Conservation (phyloP, 2,888 invertebrate genomes). For the Andrena hattorfiana region DNA sequence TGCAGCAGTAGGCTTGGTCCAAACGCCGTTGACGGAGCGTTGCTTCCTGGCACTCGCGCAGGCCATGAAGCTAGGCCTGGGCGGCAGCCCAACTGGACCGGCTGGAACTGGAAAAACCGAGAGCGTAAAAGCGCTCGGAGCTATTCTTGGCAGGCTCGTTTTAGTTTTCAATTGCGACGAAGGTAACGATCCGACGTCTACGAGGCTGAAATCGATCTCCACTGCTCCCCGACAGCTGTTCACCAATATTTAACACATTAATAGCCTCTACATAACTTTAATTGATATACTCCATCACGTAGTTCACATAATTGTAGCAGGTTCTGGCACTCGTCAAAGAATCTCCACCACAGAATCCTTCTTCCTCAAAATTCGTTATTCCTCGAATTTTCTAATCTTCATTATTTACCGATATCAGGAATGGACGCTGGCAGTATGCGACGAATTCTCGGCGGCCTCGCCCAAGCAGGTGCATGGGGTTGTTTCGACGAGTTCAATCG, state of each 20-base stretch:
- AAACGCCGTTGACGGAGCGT: constrained; percentile 98
- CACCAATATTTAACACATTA: neutral
- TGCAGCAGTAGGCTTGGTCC: constrained; percentile 97
- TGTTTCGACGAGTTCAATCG: constrained; percentile 99
- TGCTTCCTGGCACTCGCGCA: constrained; percentile 99
- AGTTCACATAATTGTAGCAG: no score
- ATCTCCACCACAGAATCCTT: neutral
- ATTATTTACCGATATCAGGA: constrained; percentile 68
- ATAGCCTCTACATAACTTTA: neutral
- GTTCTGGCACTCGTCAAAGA: neutral
- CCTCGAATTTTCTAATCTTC: neutral
- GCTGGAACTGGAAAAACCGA: constrained; percentile 99
- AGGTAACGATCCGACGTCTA: constrained; percentile 78
- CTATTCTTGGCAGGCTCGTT: constrained; percentile 96
- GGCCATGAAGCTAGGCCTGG: constrained; percentile 97
- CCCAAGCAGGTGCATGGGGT: constrained; percentile 98
- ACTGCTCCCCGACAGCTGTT: neutral
- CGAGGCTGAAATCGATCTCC: constrained; percentile 1
- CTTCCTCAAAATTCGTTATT: no score
- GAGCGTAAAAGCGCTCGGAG: constrained; percentile 97
- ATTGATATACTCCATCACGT: neutral
- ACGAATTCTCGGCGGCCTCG: constrained; percentile 96
- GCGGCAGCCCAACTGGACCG: constrained; percentile 99
- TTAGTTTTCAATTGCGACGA: constrained; percentile 99
- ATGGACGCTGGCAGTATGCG: constrained; percentile 98